Conservation (phyloP, 2,113 vertebrate genomes). For the Pelecanus crispus region DNA sequence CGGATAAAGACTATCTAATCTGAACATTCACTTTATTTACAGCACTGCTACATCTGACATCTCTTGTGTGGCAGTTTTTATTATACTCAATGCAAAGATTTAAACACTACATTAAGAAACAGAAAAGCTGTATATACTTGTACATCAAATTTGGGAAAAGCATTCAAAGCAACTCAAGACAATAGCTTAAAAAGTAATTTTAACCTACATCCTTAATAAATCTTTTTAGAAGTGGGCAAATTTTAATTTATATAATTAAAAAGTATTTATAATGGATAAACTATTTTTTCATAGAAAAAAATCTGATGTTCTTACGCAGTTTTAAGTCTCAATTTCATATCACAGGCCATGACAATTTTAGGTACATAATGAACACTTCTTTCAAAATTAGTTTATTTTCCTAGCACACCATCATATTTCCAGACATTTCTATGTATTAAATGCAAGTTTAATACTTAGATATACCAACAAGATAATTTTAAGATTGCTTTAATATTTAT, state of each 20-base stretch:
- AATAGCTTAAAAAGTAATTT: not conserved
- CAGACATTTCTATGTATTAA: not conserved
- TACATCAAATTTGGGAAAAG: not conserved
- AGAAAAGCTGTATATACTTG: not conserved
- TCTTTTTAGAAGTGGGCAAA: not conserved
- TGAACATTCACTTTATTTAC: not conserved
- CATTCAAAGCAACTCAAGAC: not conserved
- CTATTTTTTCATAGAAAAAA: slow-evolving; percentile 11
- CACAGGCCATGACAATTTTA: not conserved
- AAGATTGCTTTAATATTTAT: not conserved
- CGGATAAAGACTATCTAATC: not conserved
- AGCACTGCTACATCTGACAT: not conserved
- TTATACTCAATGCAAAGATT: not conserved
- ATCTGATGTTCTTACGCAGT: not conserved
- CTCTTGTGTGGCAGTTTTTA: not conserved
- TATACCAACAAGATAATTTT: not conserved
- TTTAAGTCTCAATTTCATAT: not conserved
- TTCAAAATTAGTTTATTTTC: not conserved
- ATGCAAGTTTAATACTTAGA: not conserved
- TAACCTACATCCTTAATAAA: not conserved
- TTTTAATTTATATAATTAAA: not conserved
- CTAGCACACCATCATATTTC: not conserved
- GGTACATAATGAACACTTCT: not conserved
- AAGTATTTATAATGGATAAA: not conserved
- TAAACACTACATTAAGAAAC: not conserved